A percentile compares a stretch with the other conserved stretches of the same genome.
Conservation (phyloP, 2,888 invertebrate genomes). For the Apomyelois bistriatella region DNA sequence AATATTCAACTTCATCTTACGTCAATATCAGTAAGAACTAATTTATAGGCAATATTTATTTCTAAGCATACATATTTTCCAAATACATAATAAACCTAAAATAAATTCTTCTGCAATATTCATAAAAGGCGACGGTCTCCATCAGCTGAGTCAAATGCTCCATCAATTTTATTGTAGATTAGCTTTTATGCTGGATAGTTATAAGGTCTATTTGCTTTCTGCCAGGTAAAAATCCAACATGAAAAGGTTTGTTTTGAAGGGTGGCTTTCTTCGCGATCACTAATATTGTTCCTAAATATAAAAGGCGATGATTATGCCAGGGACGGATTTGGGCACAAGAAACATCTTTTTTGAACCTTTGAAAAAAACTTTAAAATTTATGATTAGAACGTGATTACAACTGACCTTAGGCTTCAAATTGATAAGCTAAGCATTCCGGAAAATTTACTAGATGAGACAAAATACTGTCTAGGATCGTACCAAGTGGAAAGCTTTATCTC, state of each 20-base stretch:
- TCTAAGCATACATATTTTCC: not conserved
- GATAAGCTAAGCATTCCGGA: no score
- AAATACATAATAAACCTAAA: conserved; percentile 9
- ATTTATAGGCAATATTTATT: not conserved
- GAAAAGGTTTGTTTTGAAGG: conserved; percentile 62
- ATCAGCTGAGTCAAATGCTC: conserved; percentile 31
- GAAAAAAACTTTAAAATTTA: no score
- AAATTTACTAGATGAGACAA: no score
- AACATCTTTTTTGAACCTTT: not conserved
- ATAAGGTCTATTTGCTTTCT: conserved; percentile 36
- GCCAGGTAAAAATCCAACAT: conserved; percentile 34
- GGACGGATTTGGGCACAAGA: conserved; percentile 32
- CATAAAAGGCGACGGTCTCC: conserved; percentile 40
- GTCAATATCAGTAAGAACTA: no score
- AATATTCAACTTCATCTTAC: no score
- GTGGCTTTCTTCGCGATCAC: conserved; percentile 69
- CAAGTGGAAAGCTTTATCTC: no score
- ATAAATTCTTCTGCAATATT: not conserved
- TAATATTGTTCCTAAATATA: conserved; percentile 63
- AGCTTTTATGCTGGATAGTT: conserved; percentile 28
- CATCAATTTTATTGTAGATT: conserved; percentile 37
- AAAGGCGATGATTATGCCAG: conserved; percentile 55
- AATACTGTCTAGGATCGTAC: no score
- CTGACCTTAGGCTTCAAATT: no score
- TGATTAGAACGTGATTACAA: no score